Evolutionary conservation across 2,113 vertebrate species (phyloP).

Genomic region (Morphnarchus princeps): DNA sequence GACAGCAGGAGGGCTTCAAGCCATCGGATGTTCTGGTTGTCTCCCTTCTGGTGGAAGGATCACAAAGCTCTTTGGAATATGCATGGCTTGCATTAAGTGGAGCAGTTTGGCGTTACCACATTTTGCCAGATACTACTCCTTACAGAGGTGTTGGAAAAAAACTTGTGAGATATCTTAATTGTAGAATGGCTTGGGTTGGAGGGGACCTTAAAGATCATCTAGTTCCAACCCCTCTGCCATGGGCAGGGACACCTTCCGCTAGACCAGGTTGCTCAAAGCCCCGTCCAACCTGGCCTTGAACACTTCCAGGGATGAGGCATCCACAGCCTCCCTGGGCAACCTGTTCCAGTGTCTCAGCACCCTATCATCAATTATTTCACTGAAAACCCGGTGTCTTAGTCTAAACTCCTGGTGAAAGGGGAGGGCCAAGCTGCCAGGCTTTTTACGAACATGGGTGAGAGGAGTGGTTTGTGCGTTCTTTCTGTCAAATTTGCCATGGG

Average conservation of each 20-base stretch:
- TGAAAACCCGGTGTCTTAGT: background rate
- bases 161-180: background rate
- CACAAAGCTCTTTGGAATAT: background rate
- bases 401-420: background rate
- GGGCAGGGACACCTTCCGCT: background rate
- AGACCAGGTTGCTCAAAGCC: background rate
- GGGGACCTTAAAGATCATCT: background rate
- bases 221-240: fast-evolving
- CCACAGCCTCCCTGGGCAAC: background rate
- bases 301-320: background rate
- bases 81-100: background rate
- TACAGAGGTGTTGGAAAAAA: background rate
- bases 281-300: background rate
- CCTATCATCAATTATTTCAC: background rate
- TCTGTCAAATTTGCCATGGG: background rate
- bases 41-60: background rate
- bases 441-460: background rate
- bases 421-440: background rate
- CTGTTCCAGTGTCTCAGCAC: background rate
- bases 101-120: background rate
- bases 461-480: background rate
- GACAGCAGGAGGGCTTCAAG: background rate
- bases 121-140: background rate
- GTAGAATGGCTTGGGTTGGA: background rate
- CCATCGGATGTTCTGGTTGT: background rate